These are phyloP conservation scores for Bubo scandiacus DNA, from an alignment of 2,113 vertebrate genomes.

Conservation along the genomic window DNA sequence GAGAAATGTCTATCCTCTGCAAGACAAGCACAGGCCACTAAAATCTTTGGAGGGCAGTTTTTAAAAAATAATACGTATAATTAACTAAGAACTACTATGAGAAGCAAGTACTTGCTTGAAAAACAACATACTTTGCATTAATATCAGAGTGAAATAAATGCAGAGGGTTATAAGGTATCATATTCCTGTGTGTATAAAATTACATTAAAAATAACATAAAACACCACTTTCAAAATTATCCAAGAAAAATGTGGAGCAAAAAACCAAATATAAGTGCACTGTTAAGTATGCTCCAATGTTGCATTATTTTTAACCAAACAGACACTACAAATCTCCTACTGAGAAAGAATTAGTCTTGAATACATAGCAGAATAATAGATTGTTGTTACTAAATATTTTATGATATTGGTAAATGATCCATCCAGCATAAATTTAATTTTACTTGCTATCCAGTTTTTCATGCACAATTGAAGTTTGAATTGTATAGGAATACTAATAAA, in stretches of 20 bases:
- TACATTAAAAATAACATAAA: not conserved
- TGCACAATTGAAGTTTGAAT: slow-evolving; percentile 61
- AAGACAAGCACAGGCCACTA: not conserved
- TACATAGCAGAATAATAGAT: slow-evolving; percentile 30
- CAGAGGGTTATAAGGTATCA: not conserved
- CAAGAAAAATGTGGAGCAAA: not conserved
- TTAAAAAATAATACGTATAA: not conserved
- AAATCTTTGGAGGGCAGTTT: not conserved
- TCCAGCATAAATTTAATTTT: slow-evolving; percentile 54
- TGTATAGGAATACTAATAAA: slow-evolving; percentile 26
- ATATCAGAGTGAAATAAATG: not conserved
- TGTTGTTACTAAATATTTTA: slow-evolving; percentile 64
- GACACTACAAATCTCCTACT: not conserved
- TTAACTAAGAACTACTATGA: not conserved
- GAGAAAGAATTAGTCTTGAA: slow-evolving; percentile 46
- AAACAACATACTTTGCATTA: not conserved
- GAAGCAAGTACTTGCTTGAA: not conserved
- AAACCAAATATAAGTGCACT: not conserved
- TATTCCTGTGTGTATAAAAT: not conserved
- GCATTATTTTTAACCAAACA: slow-evolving; percentile 26
- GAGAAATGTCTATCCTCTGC: not conserved
- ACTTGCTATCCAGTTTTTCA: slow-evolving; percentile 46
- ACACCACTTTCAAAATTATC: not conserved
- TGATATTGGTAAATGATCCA: slow-evolving; percentile 33
- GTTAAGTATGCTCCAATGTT: not conserved